Base-by-base conservation (phyloP, 2,797 vertebrate genomes). In the Muraenolepis orangiensis region DNA sequence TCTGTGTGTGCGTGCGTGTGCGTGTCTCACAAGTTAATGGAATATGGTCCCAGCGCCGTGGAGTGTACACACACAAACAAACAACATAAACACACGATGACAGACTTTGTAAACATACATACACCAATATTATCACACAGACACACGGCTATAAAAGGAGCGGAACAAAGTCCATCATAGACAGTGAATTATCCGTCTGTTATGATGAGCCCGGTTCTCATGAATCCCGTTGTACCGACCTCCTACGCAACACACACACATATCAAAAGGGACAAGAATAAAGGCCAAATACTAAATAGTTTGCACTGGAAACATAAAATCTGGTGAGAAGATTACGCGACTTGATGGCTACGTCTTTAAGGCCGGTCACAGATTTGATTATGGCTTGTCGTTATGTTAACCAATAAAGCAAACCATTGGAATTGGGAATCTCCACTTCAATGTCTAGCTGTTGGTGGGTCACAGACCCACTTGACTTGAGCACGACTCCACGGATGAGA, bases 131-230 rank as follows among this genome's bases (percentile, higher is more conserved):
- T 14, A 28, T 13, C 66, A 11, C 61, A 11, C 51, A 61, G 8
- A 61, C 51, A 61, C 51, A 61, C 51, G 72, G 14, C 80, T 82
- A 81, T 86, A 85, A 83, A 86, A 82, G 80, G 81, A 84, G 79
- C 30, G 81, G 76, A 86, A 86, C n/a, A 68, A 20, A 74, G 40
- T 69, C 34, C 16, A 26, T 20, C 67, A 32, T 75, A 51, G 70
- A 78, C 40, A 67, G 5, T 74, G 78, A 84, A 74, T 82, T 70
- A 84, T 87, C 67, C 73, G 32, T 32, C 73, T 69, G 73, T 72
- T 18, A 67, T 66, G 78, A 78, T 30, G 72, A 13, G 83, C 77
- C 76, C 16, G 8, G 75, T 81, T 86, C 82, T 72, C 87, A 82
- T 75, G 83, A 78, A 23, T 74, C 51, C 20, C 6, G n/a, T 57